phyloP scores from a whole-genome alignment of 2,888 invertebrate genomes.

The Platycnemis pennipes region DNA sequence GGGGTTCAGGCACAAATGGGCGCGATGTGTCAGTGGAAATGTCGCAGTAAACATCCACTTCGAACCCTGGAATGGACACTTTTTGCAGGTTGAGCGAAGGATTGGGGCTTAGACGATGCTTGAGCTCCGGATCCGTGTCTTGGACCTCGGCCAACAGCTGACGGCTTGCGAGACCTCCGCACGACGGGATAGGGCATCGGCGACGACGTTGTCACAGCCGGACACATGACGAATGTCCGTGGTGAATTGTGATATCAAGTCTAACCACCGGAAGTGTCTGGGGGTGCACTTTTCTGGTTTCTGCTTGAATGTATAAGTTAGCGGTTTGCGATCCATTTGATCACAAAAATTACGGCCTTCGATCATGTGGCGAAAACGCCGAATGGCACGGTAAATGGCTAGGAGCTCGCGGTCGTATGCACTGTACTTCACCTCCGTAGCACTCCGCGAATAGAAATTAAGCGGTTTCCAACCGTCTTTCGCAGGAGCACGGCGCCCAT shows the following conservation, averaged over 20 bases:
- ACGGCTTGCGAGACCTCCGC: constrained; percentile 58
- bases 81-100: background rate
- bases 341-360: constrained; percentile 76
- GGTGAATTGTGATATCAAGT: constrained; percentile 76
- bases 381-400: constrained; percentile 76
- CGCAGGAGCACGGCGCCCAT: constrained; percentile 70
- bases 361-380: constrained; percentile 76
- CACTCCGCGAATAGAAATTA: constrained; percentile 73
- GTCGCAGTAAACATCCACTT: constrained; percentile 55
- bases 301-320: constrained; percentile 75
- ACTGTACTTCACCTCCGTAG: constrained; percentile 76
- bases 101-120: background rate
- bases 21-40: background rate
- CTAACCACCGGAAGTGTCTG: constrained; percentile 76
- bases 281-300: constrained; percentile 75
- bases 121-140: background rate
- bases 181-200: constrained; percentile 76
- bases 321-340: constrained; percentile 77
- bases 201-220: constrained; percentile 76
- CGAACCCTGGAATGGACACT: constrained; percentile 72
- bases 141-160: constrained; percentile 37
- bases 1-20: background rate
- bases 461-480: constrained; percentile 71
- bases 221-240: constrained; percentile 76
- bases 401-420: constrained; percentile 77